A percentile compares a stretch with the other conserved stretches of the same genome.
These are phyloP conservation scores for Todus mexicanus DNA, from an alignment of 2,797 vertebrate species.

Conservation along the genomic window DNA sequence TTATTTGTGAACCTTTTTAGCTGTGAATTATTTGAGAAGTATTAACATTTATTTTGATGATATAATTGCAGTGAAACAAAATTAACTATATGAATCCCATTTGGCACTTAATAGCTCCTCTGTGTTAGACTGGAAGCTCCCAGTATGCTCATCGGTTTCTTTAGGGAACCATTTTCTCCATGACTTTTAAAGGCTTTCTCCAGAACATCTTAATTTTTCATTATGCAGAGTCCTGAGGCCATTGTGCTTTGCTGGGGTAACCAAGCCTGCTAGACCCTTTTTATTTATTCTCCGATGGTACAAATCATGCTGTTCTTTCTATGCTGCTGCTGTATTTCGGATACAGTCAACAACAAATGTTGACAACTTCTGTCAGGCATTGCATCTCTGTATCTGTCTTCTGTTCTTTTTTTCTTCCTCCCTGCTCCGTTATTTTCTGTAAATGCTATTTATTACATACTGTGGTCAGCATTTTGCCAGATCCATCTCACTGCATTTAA, in stretches of 20 bases:
- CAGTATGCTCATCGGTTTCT: background rate
- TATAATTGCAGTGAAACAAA: background rate
- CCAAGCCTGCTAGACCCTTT: background rate
- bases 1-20: background rate
- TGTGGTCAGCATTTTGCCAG: slow-evolving; percentile 27
- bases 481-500: slow-evolving; percentile 38
- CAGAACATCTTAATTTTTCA: background rate
- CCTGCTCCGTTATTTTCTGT: background rate
- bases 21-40: background rate
- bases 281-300: background rate
- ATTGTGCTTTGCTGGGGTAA: background rate
- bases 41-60: background rate
- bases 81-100: background rate
- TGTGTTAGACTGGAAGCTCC: background rate
- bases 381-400: background rate
- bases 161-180: background rate
- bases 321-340: background rate
- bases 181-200: background rate
- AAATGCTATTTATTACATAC: background rate
- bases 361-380: background rate
- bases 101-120: background rate
- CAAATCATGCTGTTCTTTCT: background rate
- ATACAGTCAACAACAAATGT: background rate
- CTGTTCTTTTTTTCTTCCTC: background rate
- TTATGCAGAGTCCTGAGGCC: background rate